Base-by-base conservation (phyloP, 2,888 invertebrate genomes). In the Zygogramma bicolorata region DNA sequence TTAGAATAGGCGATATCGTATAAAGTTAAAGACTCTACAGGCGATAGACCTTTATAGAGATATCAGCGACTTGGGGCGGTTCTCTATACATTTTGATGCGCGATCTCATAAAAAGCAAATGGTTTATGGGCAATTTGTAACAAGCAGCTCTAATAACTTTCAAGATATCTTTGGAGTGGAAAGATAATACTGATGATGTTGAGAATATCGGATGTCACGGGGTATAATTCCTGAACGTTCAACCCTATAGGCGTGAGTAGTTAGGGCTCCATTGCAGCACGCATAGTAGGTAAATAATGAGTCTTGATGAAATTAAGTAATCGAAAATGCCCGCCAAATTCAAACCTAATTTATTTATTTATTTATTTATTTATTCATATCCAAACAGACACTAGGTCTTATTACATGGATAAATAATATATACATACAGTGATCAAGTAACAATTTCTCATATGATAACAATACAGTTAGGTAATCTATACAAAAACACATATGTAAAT, bases 1-100 rank as follows among this genome's bases (percentile, higher is more conserved):
- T 75, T 58, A 70, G 76, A 77, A 74, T 74, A 75, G 76, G 73
- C 73, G 72, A 72, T 60, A 73, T 68, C 61, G 65, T 73, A 65
- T 65, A 53, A 60, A 27, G 34, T 68, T 31, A 31, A 67, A 70
- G 42, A 65, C 73, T 68, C 73, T 65, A 70, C 69, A 67, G 70
- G 61, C 74, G 46, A 74, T 71, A 74, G 70, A 60, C 70, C 61
- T 74, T 74, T 74, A 68, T 71, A 58, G 68, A 71, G 70, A 70
- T 68, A 74, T 71, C 70, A 74, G 68, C 65, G 74, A 63, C 46
- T 57, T 65, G 25, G 59, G 63, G 65, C 65, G 68, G 67, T 63
- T 60, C 63, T 68, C 65, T 71, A 70, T 65, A 70, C 68, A 61
- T 70, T 70, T 74, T 70, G 74, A 74, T 70, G 68, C 65, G 38